Conservation (phyloP, 2,888 invertebrate species). For the Minunthozetes semirufus region DNA sequence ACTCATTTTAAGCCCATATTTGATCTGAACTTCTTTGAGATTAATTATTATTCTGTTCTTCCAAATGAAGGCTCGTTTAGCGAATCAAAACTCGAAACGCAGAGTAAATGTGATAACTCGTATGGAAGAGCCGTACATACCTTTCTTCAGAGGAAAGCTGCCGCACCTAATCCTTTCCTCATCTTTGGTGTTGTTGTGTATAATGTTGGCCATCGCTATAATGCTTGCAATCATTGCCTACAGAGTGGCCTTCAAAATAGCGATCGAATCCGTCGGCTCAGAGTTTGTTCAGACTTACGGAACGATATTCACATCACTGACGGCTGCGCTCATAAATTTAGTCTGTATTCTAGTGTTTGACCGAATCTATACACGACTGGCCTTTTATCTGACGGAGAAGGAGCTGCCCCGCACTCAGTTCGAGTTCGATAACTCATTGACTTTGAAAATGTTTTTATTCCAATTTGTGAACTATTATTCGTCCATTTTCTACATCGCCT, state of each 20-base stretch:
- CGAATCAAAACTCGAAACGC: slow-evolving; percentile 65
- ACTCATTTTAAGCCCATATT: no score
- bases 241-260: slow-evolving; percentile 46
- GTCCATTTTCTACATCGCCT: slow-evolving; percentile 84
- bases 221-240: slow-evolving; percentile 88
- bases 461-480: slow-evolving; percentile 97
- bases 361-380: slow-evolving; percentile 60
- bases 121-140: slow-evolving; percentile 68
- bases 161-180: slow-evolving; percentile 81
- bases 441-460: slow-evolving; percentile 84
- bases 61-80: slow-evolving; percentile 57
- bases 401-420: slow-evolving; percentile 81
- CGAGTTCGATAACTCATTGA: slow-evolving; percentile 89
- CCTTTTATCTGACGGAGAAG: slow-evolving; percentile 47
- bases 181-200: slow-evolving; percentile 66
- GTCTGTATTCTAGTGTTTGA: slow-evolving; percentile 82
- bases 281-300: slow-evolving; percentile 55
- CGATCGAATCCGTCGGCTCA: neutral
- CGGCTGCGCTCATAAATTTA: slow-evolving; percentile 87
- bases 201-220: slow-evolving; percentile 73
- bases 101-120: slow-evolving; percentile 49
- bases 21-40: no score
- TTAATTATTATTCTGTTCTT: neutral
- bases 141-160: slow-evolving; percentile 83
- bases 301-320: slow-evolving; percentile 76